Evolutionary conservation across 1,140 invertebrate genomes (phyloP).

Genomic region (Brachionus sp.): DNA sequence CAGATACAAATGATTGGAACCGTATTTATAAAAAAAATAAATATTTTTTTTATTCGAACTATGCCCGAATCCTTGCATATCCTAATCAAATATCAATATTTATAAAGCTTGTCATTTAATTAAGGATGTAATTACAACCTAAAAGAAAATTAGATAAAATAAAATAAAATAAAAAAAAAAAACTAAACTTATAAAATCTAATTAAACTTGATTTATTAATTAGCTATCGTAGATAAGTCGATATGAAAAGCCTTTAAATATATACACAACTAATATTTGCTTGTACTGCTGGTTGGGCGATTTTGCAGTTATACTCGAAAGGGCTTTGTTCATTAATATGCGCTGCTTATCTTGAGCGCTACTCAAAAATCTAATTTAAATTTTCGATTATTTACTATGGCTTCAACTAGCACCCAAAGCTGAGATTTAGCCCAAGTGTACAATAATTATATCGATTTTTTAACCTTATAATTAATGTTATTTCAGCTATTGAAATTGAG

Average conservation of each 20-base stretch:
- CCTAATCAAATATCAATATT: conserved; percentile 13
- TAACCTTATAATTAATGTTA: conserved; percentile 30
- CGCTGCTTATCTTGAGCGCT: neutral
- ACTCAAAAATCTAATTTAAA: conserved; percentile 4
- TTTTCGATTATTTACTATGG: neutral
- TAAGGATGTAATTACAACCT: conserved; percentile 41
- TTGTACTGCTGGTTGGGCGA: neutral
- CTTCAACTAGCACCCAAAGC: neutral
- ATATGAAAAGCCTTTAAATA: neutral
- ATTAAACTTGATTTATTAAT: conserved; percentile 37
- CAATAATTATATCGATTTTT: conserved; percentile 24
- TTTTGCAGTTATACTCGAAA: neutral
- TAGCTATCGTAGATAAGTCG: neutral
- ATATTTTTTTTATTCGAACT: conserved; percentile 19
- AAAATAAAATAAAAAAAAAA: neutral
- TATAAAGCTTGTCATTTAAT: conserved; percentile 36
- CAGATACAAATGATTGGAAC: neutral
- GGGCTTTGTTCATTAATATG: conserved; percentile 1
- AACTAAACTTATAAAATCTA: conserved; percentile 18
- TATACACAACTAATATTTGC: neutral
- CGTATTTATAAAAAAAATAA: neutral
- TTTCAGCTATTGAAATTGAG: neutral
- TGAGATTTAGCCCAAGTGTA: neutral
- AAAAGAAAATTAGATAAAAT: conserved; percentile 21
- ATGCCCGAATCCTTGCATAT: neutral